Percentiles rank a stretch among this genome's conserved stretches.
These are phyloP conservation scores for Lycocorax pyrrhopterus DNA, from an alignment of 2,113 vertebrate species.

Conservation along the genomic window DNA sequence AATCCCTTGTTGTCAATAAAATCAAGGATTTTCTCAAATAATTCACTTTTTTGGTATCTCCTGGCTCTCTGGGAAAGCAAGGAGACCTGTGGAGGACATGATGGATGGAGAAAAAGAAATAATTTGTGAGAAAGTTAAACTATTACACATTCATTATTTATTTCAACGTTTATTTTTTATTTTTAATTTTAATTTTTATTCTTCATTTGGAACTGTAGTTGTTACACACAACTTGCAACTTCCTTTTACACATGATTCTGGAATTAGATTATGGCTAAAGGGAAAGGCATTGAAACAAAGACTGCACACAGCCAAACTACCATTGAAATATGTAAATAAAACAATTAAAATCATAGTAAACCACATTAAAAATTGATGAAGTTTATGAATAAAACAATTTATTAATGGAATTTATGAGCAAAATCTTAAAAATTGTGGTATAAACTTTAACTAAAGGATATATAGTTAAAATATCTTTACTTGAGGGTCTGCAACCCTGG, in stretches of 20 bases:
- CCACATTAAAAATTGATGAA: background rate
- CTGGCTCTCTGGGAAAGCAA: background rate
- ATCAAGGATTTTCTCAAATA: background rate
- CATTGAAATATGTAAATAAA: background rate
- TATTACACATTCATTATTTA: background rate
- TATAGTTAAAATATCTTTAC: background rate
- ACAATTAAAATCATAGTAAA: background rate
- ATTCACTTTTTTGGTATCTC: background rate
- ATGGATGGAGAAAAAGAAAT: background rate
- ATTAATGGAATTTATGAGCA: background rate
- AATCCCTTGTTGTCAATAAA: background rate
- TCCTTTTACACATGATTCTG: background rate
- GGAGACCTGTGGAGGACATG: background rate
- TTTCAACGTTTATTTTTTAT: background rate
- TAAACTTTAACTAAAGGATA: background rate
- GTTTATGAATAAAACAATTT: background rate
- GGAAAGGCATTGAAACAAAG: background rate
- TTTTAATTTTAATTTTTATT: background rate
- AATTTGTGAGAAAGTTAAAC: background rate
- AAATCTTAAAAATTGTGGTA: background rate
- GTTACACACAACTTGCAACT: background rate
- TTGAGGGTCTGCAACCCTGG: background rate
- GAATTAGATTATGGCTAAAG: background rate
- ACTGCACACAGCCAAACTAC: background rate
- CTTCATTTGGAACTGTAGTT: background rate